Conservation (phyloP, 1,140 invertebrate genomes). For the Sarcophaga peregrina region DNA sequence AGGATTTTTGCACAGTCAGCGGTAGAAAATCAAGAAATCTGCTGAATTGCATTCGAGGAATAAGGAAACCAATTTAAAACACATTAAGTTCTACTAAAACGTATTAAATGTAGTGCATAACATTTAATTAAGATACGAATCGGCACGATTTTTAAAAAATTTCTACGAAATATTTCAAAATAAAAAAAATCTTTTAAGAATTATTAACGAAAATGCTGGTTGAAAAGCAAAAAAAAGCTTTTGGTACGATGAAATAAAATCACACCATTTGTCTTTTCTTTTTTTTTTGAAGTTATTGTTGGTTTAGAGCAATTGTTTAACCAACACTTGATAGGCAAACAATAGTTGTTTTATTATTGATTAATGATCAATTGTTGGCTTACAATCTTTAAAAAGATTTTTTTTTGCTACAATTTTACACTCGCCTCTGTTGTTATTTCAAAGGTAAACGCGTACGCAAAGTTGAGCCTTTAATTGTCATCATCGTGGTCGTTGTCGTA, state of each 20-base stretch:
- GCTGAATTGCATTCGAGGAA: background rate
- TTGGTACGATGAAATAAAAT: too few species aligned
- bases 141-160: background rate
- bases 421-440: background rate
- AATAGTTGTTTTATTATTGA: background rate
- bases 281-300: background rate
- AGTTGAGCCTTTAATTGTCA: constrained; percentile 3
- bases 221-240: too few species aligned
- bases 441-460: constrained; percentile 18
- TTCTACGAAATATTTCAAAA: too few species aligned
- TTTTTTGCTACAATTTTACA: background rate
- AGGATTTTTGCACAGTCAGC: background rate
- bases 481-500: background rate
- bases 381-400: background rate
- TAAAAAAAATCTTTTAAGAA: too few species aligned
- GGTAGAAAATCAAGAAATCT: background rate
- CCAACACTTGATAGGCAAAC: background rate
- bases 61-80: background rate
- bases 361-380: constrained; percentile 2
- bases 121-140: constrained; percentile 19
- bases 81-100: background rate
- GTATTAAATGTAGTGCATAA: background rate
- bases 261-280: background rate
- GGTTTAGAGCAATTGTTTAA: background rate
- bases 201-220: too few species aligned